Evolutionary conservation across 2,888 invertebrate genomes (phyloP).

Genomic region (Sialis lutaria): DNA sequence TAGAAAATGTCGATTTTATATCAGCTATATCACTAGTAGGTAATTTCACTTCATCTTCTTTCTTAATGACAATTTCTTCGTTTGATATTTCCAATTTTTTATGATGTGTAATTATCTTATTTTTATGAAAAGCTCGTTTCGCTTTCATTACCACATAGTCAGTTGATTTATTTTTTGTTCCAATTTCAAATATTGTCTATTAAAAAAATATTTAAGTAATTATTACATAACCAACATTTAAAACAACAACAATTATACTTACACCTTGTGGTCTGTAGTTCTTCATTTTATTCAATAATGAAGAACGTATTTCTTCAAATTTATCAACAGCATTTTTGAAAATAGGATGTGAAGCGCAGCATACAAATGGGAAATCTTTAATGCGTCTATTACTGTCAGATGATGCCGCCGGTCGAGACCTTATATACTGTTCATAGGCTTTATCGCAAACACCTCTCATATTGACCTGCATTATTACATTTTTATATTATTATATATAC

Average conservation of each 20-base stretch:
- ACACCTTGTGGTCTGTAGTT: conserved; percentile 59
- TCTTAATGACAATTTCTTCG: conserved; percentile 19
- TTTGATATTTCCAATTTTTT: conserved; percentile 23
- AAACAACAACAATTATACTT: conserved; percentile 21
- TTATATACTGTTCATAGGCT: conserved; percentile 79
- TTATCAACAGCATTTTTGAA: conserved; percentile 24
- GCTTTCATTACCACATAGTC: conserved; percentile 74
- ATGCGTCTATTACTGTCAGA: conserved; percentile 74
- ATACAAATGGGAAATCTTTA: conserved; percentile 44
- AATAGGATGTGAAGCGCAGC: conserved; percentile 46
- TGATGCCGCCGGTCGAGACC: conserved; percentile 77
- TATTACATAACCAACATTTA: not conserved
- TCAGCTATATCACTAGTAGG: conserved; percentile 31
- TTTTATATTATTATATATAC: not conserved
- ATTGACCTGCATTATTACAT: conserved; percentile 29
- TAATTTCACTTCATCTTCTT: conserved; percentile 22
- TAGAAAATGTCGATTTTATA: conserved; percentile 35
- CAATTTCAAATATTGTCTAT: conserved; percentile 88
- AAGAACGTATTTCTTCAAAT: conserved; percentile 25
- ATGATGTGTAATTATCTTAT: conserved; percentile 31
- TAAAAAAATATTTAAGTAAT: conserved; percentile 14
- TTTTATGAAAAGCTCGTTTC: conserved; percentile 58
- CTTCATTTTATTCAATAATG: conserved; percentile 46
- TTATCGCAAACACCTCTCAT: conserved; percentile 62
- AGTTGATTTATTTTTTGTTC: conserved; percentile 58